Evolutionary conservation across 2,797 vertebrate genomes (phyloP), one percentile per base, ranked within the genome.

Genomic region (Sternotherus odoratus): DNA sequence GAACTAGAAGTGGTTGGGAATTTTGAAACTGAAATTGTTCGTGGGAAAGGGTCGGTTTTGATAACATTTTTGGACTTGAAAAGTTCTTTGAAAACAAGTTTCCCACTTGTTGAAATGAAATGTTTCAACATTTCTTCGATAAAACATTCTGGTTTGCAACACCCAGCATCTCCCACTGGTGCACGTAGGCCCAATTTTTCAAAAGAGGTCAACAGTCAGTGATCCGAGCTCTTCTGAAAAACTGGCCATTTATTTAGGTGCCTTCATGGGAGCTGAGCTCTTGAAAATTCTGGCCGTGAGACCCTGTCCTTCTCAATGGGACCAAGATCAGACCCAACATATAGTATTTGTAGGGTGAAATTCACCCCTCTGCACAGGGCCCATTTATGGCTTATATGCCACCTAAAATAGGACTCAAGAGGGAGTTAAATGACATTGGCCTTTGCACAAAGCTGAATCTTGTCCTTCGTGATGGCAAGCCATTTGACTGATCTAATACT

Each of bases 181-280:
- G 53, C 53, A 54, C 53, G 83, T 46, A 69, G 9, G 83, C 81
- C 4, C 11, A 49, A 5, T 11, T 49, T 87, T 90, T 93, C 79
- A 49, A 0, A 30, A 60, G 16, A 63, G 60, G 33, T 63, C 33
- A 30, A n/a, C 82, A 57, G 21, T 23, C 56, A 33, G 7, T 5
- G 16, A 8, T 36, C n/a, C n/a, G 28, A 21, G 85, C 36, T n/a
- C 46, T 84, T 66, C 75, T 95, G 77, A 77, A 82, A 80, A 82
- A 9, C 80, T 88, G 49, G 36, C 24, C 1, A 1, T 26, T 89
- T 36, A 51, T n/a, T 94, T 85, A 84, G 51, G 74, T 92, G 80
- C n/a, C 11, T 57, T n/a, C 28, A 12, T 51, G 54, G 86, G 13
- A 60, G 28, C 28, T 33, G 48, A 54, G n/a, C 19, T 39, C n/a